Evolutionary conservation across 2,888 invertebrate species (phyloP).

Genomic region (Tiliacea citrago): DNA sequence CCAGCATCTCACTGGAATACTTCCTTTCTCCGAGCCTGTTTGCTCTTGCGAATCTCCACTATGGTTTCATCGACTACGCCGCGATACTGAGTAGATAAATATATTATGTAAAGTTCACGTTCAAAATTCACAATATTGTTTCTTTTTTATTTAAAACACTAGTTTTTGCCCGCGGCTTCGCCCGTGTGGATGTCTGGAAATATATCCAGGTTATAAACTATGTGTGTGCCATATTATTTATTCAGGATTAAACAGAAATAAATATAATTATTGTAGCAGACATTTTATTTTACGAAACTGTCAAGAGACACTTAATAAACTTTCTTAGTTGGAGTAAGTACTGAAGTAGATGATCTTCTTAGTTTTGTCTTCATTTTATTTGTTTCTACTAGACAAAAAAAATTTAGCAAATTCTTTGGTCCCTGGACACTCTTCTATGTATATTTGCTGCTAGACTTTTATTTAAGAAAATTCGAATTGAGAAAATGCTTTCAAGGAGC

Average conservation of each 20-base stretch:
- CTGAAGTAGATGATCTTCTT: background rate
- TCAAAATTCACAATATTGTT: background rate
- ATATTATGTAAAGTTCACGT: background rate
- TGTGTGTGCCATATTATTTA: background rate
- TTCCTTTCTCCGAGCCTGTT: too few relatives aligned
- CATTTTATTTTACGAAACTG: slow-evolving; percentile 7
- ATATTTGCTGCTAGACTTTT: slow-evolving; percentile 2
- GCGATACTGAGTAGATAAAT: background rate
- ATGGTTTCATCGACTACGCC: too few relatives aligned
- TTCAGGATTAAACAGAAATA: slow-evolving; percentile 17
- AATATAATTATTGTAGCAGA: slow-evolving; percentile 24
- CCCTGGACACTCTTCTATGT: background rate
- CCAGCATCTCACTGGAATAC: too few relatives aligned
- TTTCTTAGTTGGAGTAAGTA: background rate
- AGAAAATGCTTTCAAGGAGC: slow-evolving; percentile 6
- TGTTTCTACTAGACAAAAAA: background rate
- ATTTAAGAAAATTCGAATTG: slow-evolving; percentile 18
- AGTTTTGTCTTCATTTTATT: background rate
- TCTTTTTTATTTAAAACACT: background rate
- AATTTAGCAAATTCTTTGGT: slow-evolving; percentile 2
- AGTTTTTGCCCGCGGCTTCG: too few relatives aligned
- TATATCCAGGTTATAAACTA: too few relatives aligned
- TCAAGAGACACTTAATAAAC: slow-evolving; percentile 4
- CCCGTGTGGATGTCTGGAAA: too few relatives aligned
- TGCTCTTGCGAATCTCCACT: too few relatives aligned